Base-by-base conservation (phyloP, 64 coral and sea anemone genomes). In the Astreopora myriophthalma region DNA sequence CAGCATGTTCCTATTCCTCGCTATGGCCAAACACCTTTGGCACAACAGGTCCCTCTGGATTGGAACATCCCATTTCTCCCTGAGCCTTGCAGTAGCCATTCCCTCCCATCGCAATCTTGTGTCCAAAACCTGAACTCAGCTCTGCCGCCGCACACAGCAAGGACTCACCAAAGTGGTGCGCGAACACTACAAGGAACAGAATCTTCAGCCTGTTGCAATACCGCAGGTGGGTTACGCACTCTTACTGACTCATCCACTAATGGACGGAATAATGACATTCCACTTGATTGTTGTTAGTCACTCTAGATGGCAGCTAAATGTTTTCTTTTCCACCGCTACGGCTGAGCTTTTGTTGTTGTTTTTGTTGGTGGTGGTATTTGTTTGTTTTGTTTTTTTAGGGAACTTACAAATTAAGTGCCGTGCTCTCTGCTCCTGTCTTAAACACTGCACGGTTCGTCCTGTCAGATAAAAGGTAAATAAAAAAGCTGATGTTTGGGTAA, bases 381-480 rank as follows among this genome's bases (percentile, higher is more conserved):
- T n/a, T n/a, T n/a, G n/a, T n/a, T n/a, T n/a, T n/a, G n/a, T n/a
- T n/a, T 28, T 48, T 24, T n/a, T 1, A 51, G 46, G 25, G 42
- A 78, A 31, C 46, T 78, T 49, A 27, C 75, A 78, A 66, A 55
- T 52, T 78, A 80, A 57, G 48, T 60, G 57, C 31, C 34, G 13
- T 39, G 52, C 57, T 57, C 52, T 83, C 37, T 64, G 79, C 79
- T 83, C 79, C 57, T 83, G 79, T 65, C 79, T 65, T 2, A 63
- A 83, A 83, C 35, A 83, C 55, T 8, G 40, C 40, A 44, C 51
- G 29, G 31, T 12, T 60, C 75, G 52, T 60, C 48, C 34, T 83
- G 79, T 64, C 57, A 79, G 26, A 5, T 32, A 20, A 25, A 34
- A 60, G 51, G 30, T 51, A 78, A 51, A 78, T 51, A 78, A 27